Conservation (phyloP, 2,888 invertebrate genomes). For the Drosophila histrio region DNA sequence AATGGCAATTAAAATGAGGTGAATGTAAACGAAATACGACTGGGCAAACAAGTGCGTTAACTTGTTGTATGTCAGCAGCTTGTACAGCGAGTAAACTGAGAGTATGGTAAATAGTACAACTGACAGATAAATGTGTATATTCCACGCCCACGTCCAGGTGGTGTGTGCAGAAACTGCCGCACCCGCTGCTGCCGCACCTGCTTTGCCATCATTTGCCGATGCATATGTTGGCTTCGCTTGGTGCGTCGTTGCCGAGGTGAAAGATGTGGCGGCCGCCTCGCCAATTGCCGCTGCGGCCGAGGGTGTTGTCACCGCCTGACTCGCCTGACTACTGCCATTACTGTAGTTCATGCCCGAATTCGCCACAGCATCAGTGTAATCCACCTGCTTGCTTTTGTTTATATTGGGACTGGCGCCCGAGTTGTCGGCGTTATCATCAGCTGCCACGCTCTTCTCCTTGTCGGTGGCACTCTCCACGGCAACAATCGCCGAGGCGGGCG, state of each 20-base stretch:
- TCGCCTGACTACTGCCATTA: background rate
- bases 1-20: conserved; percentile 91
- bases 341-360: no score
- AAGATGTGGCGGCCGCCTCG: conserved; percentile 63
- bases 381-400: conserved; percentile 73
- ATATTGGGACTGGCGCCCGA: conserved; percentile 74
- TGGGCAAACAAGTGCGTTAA: conserved; percentile 94
- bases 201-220: background rate
- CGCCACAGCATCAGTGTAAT: conserved; percentile 69
- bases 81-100: conserved; percentile 93
- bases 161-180: conserved; percentile 67
- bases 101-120: conserved; percentile 93
- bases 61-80: conserved; percentile 93
- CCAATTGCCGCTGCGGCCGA: conserved; percentile 71
- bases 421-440: conserved; percentile 40
- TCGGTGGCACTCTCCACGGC: conserved; percentile 63
- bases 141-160: conserved; percentile 95
- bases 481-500: conserved; percentile 80
- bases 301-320: conserved; percentile 64
- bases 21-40: conserved; percentile 94
- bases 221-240: conserved; percentile 53
- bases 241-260: conserved; percentile 48
- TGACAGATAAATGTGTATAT: conserved; percentile 94
- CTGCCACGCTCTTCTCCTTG: conserved; percentile 23
- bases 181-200: conserved; percentile 34